phyloP scores from a whole-genome alignment of 2,797 vertebrate species.

The Sebastes nivosus region DNA sequence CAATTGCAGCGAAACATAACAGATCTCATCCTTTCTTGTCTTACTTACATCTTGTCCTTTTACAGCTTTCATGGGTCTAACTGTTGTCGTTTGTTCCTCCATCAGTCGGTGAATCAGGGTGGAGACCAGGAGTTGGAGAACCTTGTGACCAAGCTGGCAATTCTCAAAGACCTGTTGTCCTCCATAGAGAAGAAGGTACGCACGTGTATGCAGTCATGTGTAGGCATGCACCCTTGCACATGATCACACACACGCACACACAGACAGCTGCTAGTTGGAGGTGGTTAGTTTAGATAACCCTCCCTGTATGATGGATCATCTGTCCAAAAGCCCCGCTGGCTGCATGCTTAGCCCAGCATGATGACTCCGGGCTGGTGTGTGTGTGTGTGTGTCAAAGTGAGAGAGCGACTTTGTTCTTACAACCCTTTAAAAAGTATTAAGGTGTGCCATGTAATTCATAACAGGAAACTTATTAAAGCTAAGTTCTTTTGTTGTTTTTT shows the following conservation, averaged over 20 bases:
- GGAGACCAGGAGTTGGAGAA: slow-evolving; percentile 95
- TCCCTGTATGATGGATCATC: slow-evolving; percentile 27
- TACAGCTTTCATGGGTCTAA: not conserved
- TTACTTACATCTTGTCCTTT: not conserved
- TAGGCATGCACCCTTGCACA: not conserved
- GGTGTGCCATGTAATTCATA: not conserved
- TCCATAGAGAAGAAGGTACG: slow-evolving; percentile 95
- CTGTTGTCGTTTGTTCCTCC: not conserved
- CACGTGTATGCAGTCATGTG: slow-evolving; percentile 5
- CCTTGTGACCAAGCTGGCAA: slow-evolving; percentile 93
- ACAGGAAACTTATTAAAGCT: not conserved
- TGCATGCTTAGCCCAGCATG: slow-evolving; percentile 4
- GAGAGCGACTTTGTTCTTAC: not conserved
- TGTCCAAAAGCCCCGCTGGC: not conserved
- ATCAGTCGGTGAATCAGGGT: slow-evolving; percentile 86
- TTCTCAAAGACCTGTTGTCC: slow-evolving; percentile 94
- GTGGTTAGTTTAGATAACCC: slow-evolving; percentile 30
- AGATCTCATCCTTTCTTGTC: not conserved
- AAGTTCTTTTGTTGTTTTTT: not conserved
- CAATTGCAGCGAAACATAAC: not conserved
- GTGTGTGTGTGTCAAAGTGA: not conserved
- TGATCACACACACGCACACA: not conserved
- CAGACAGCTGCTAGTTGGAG: slow-evolving; percentile 12
- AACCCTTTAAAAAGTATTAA: not conserved
- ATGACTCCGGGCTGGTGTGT: not conserved